phyloP scores from a whole-genome alignment of 2,888 invertebrate genomes.

The Lacanobia oleracea region DNA sequence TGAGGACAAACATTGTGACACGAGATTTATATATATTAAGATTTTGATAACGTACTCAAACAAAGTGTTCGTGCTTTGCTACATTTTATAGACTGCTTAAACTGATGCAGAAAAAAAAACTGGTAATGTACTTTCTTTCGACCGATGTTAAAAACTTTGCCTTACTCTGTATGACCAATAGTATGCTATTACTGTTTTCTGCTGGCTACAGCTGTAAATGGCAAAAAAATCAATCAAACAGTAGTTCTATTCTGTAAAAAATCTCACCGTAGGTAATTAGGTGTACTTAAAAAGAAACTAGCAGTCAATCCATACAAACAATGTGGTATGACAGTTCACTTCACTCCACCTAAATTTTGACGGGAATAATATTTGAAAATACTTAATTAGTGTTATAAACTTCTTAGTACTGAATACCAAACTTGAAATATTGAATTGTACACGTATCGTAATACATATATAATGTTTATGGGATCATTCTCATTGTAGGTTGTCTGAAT shows the following conservation, averaged over 20 bases:
- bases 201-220: background rate
- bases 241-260: too few relatives aligned
- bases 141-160: background rate
- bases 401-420: conserved; percentile 27
- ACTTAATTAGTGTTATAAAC: conserved; percentile 27
- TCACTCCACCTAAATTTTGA: too few relatives aligned
- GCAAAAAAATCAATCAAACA: background rate
- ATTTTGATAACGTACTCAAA: conserved; percentile 3
- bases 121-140: background rate
- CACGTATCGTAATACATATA: background rate
- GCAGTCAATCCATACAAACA: too few relatives aligned
- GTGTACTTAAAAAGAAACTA: too few relatives aligned
- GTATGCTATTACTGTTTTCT: conserved; percentile 1
- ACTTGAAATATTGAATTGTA: conserved; percentile 20
- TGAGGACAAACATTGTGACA: too few relatives aligned
- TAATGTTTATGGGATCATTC: conserved; percentile 4
- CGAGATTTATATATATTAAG: too few relatives aligned
- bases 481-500: conserved; percentile 12
- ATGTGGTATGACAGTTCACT: too few relatives aligned
- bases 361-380: conserved; percentile 23
- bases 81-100: background rate
- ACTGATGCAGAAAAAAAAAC: background rate
- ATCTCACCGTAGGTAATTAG: too few relatives aligned
- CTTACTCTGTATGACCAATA: background rate
- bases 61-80: background rate